Base-by-base conservation (phyloP, 2,797 vertebrate species). In the Xiphophorus birchmanni region DNA sequence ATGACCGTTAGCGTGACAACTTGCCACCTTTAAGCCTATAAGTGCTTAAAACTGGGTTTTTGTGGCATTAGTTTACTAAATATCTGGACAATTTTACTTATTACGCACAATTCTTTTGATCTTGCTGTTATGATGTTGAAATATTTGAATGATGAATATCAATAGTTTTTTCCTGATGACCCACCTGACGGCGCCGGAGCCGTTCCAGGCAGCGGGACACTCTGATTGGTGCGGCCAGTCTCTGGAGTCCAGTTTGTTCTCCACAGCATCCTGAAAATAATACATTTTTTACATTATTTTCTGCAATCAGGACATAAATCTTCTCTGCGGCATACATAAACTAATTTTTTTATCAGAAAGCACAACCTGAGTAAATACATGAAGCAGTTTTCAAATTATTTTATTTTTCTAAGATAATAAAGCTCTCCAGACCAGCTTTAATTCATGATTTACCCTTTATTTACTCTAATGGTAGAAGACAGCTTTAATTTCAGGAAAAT, bases 221-320 rank as follows among this genome's bases (percentile, higher is more conserved):
- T 96, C 96, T 0, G 98, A 99, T 94, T 96, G 96, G 74, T 97
- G 97, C 0, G 97, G 98, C 98, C 98, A 99, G 5, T 98, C 97
- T 90, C 81, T 97, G 71, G 95, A 93, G 89, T 99, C 97, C 86
- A 99, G 92, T 90, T 98, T 99, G 91, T 98, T 99, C 88, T 99
- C 98, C 85, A 99, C 96, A n/a, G 96, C 97, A 92, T 99, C 98
- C 98, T 99, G 90, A 72, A 85, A 58, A 71, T 0, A 78, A 78
- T 10, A 84, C 1, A 56, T 7, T 32, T 2, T 45, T 12, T n/a
- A 77, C 29, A 47, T 17, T 7, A 21, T 44, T 32, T 32, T 60
- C 15, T 35, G 21, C 15, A 15, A n/a, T 18, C 9, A 69, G 5
- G 65, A 40, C 37, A 26, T 4, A 23, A 42, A 42, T 42, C 8